Conservation (phyloP, 2,888 invertebrate species). For the Galerucella nymphaeae region DNA sequence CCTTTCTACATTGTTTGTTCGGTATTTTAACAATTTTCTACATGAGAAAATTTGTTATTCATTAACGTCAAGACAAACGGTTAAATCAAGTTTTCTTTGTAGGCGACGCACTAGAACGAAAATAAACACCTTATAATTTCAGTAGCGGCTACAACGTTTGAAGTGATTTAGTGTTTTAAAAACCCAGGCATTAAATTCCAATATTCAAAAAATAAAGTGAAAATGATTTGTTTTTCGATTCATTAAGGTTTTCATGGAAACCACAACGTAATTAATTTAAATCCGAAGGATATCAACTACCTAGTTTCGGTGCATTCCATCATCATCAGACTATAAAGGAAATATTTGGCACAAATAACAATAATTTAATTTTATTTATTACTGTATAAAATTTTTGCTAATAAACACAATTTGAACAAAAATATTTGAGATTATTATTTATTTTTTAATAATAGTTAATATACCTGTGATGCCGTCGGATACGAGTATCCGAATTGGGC, state of each 20-base stretch:
- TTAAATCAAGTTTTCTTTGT: constrained; percentile 28
- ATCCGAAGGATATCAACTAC: too few species aligned
- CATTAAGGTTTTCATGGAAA: too few species aligned
- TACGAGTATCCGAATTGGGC: constrained; percentile 93
- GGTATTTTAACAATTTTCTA: constrained; percentile 9
- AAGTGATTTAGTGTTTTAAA: constrained; percentile 6
- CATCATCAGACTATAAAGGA: too few species aligned
- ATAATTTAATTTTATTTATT: too few species aligned
- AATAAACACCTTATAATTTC: constrained; percentile 32
- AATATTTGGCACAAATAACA: too few species aligned
- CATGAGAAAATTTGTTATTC: constrained; percentile 30
- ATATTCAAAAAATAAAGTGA: neutral
- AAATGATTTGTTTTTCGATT: neutral
- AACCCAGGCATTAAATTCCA: neutral
- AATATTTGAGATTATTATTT: neutral
- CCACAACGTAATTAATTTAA: too few species aligned
- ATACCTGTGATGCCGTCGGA: constrained; percentile 92
- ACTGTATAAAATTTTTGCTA: too few species aligned
- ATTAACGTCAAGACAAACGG: constrained; percentile 22
- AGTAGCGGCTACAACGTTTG: constrained; percentile 4
- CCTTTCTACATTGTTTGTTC: neutral
- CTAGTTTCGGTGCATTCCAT: too few species aligned
- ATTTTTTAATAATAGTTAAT: neutral
- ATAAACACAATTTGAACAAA: neutral
- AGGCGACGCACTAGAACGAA: constrained; percentile 23